Conservation (phyloP, 2,888 invertebrate species). For the Vesta saturnalis region DNA sequence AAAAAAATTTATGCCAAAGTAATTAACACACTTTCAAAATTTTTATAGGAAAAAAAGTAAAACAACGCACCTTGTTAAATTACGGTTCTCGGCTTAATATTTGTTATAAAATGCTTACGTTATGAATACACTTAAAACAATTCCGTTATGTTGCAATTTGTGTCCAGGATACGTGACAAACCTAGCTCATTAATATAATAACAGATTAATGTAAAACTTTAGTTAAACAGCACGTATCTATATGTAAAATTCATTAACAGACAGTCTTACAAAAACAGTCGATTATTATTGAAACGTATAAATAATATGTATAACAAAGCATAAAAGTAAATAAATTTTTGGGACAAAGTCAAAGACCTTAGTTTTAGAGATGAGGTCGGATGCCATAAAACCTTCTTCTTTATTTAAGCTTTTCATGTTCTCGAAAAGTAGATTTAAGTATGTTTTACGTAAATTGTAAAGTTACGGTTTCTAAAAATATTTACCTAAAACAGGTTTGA, state of each 20-base stretch:
- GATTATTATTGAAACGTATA: too few relatives aligned
- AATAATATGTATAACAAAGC: background rate
- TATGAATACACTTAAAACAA: conserved; percentile 1
- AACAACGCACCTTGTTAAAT: background rate
- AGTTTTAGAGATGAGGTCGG: conserved; percentile 18
- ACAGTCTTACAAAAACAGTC: background rate
- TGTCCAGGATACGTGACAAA: conserved; percentile 11
- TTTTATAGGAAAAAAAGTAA: too few relatives aligned
- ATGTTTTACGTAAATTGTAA: conserved; percentile 18
- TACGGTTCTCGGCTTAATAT: background rate
- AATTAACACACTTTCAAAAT: too few relatives aligned
- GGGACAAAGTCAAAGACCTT: conserved; percentile 36
- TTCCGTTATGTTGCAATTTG: conserved; percentile 14
- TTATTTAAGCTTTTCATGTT: conserved; percentile 26
- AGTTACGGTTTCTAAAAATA: conserved; percentile 14
- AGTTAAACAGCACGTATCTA: background rate
- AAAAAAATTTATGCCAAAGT: background rate
- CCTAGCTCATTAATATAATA: background rate
- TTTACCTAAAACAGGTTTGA: conserved; percentile 8
- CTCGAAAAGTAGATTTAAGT: conserved; percentile 16
- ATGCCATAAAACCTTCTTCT: conserved; percentile 28
- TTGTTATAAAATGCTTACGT: background rate
- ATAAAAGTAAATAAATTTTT: conserved; percentile 24
- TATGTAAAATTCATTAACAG: background rate
- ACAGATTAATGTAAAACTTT: background rate